Base-by-base conservation (phyloP, 2,888 invertebrate genomes). In the Rhyacophila evoluta region DNA sequence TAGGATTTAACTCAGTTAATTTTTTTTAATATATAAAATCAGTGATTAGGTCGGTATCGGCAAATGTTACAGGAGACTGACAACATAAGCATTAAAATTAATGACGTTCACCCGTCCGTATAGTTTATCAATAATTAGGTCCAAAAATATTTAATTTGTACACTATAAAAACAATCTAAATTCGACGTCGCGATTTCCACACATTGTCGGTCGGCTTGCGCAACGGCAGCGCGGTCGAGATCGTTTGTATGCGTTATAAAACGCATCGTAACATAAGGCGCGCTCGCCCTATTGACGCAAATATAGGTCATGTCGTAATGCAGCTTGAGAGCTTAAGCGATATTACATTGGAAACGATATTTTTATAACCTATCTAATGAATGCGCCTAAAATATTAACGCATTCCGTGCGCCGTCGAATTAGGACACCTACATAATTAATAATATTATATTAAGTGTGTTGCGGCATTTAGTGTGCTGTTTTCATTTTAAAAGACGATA, bases 271-370 rank as follows among this genome's bases (percentile, higher is more conserved):
- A 55, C 55, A 33, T 33, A 70, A 70, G 41, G 70, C 67, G 10
- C 75, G 75, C 41, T 4, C 71, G 41, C 71, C 41, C 37, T 55
- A 55, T 55, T 19, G 39, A 28, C 68, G 15, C 33, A 41, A 74
- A 79, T 41, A 79, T 79, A 41, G 79, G 79, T 79, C 79, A 73
- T 76, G 76, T 74, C 33, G 76, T 70, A 76, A 79, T 74, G 79
- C 79, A 76, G 55, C 55, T 19, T 8, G 55, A 75, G 72, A 73
- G 75, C 72, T 55, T 27, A 75, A 69, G 72, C 68, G 67, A 71
- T 75, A 75, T 74, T 71, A 28, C 27, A 39, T 75, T 71, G 36
- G 39, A 41, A 55, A 55, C 55, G 55, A 55, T 55, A 55, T 55
- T 55, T 55, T 55, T 55, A 25, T 55, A 55, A 55, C 55, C 55